Evolutionary conservation across 2,888 invertebrate genomes (phyloP), one percentile per base, ranked within the genome.

Genomic region (Odontocolon sp.): DNA sequence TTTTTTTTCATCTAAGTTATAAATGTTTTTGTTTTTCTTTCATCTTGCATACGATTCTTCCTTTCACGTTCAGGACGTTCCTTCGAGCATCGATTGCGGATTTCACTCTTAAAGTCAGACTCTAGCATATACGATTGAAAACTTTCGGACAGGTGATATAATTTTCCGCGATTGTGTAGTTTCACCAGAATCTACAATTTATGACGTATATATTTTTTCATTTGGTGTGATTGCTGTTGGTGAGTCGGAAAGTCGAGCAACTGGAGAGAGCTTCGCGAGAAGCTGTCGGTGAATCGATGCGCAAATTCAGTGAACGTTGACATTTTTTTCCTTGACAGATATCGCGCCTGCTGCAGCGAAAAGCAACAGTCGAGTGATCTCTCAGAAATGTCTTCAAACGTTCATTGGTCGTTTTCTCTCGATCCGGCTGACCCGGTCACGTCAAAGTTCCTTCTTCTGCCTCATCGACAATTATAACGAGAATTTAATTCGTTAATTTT

Each of bases 1-100:
- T 71, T 79, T 63, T 73, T 61, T 70, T 50, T 56, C 26, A 47
- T 61, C 59, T 67, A 68, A 40, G 56, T 47, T 66, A 66, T 50
- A 57, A 72, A 66, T 59, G 56, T 68, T 74, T 50, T 71, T 57
- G 40, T 72, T 45, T 23, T 57, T 66, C 8, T 16, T 52, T 28
- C 18, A 11, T n/a, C 4, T 33, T n/a, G 0, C 11, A 6, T 50
- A 9, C 26, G 16, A 23, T 28, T n/a, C 21, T 18, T 9, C 14
- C 33, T n/a, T 8, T 11, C 26, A 11, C 45, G 5, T 28, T 42
- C 42, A 26, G 38, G 28, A 16, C 40, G 5, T 9, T 47, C 16
- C 3, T 28, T 33, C 8, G 21, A 9, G 11, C 5, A 14, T n/a
- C 33, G 9, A 26, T 50, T 38, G 16, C 16, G 42, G 52, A 36